Base-by-base conservation (phyloP, 1,140 invertebrate genomes). In the Wiebesia pumilae region DNA sequence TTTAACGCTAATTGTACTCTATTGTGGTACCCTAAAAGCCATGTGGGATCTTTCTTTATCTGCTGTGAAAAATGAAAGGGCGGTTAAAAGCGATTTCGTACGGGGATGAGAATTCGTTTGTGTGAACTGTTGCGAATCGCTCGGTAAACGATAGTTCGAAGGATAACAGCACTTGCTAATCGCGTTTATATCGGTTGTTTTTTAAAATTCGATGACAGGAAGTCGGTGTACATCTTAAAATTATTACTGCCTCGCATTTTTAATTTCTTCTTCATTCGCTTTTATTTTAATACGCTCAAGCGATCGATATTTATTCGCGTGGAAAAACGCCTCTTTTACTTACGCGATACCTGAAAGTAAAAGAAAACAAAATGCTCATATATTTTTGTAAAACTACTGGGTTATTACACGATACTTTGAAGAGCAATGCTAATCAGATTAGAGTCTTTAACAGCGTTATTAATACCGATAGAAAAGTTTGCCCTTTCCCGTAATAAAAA, bases 1-100 rank as follows among this genome's bases (percentile, higher is more conserved):
- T 79, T 86, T 79, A 86, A 27, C 73, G 47, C 85, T 86, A 82
- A 86, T 86, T 86, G 80, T 58, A 79, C 81, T 79, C 80, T 79
- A 86, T 83, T 86, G 81, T 82, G 54, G 24, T 47, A 14, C 40
- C 21, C 81, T 86, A 69, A 83, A 86, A 86, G 81, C 80, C 79
- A 43, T 65, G 73, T 40, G 47, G 77, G 67, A 58, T 73, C 38
- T 30, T 51, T 73, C 65, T 85, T 30, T 30, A 30, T 79, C 69
- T 3, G 47, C 51, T 24, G 71, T 83, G 43, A 79, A 83, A 82
- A 82, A 83, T 82, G 58, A 69, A 83, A 83, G 73, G 40, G 43
- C 47, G 47, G 85, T 43, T 65, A 82, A 86, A 81, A 79, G 43
- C 80, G 69, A 78, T 86, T 77, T 58, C 47, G 67, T 40, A 24